Evolutionary conservation across 2,888 invertebrate genomes (phyloP).

Genomic region (Elegia similella): DNA sequence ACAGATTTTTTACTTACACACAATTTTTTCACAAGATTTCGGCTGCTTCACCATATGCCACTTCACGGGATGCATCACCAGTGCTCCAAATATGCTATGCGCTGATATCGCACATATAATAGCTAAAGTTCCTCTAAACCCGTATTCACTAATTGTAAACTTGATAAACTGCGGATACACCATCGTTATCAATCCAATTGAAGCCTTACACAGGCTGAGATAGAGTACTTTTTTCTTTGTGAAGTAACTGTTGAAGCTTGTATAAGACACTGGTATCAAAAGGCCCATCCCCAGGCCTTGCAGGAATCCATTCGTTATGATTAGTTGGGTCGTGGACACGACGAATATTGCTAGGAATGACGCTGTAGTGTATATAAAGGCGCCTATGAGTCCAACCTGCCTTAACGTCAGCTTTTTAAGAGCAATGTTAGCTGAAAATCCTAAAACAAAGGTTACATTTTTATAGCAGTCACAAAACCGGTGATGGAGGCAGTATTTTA

Average conservation of each 20-base stretch:
- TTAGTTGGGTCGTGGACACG: conserved; percentile 82
- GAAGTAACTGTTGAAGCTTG: conserved; percentile 88
- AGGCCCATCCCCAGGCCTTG: conserved; percentile 86
- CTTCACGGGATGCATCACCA: conserved; percentile 87
- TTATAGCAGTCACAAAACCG: neutral
- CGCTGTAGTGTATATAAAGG: conserved; percentile 83
- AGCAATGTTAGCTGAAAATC: conserved; percentile 85
- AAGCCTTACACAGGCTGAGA: conserved; percentile 86
- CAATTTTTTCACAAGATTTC: conserved; percentile 66
- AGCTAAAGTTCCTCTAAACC: conserved; percentile 87
- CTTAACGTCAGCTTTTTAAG: conserved; percentile 84
- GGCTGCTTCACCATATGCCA: conserved; percentile 83
- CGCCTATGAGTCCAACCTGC: conserved; percentile 85
- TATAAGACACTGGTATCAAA: conserved; percentile 86
- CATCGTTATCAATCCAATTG: conserved; percentile 86
- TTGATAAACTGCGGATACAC: conserved; percentile 85
- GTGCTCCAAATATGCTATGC: conserved; percentile 85
- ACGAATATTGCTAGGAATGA: conserved; percentile 84
- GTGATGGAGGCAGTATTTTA: neutral
- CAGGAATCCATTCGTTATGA: conserved; percentile 84
- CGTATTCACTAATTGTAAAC: conserved; percentile 83
- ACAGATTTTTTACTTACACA: conserved; percentile 55
- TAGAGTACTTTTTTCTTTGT: conserved; percentile 86
- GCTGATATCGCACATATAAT: conserved; percentile 85
- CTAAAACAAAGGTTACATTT: conserved; percentile 61